A percentile compares a stretch with the other conserved stretches of the same genome.
Evolutionary conservation across 1,140 invertebrate genomes (phyloP).

Genomic region (Vollenhovia emeryi): DNA sequence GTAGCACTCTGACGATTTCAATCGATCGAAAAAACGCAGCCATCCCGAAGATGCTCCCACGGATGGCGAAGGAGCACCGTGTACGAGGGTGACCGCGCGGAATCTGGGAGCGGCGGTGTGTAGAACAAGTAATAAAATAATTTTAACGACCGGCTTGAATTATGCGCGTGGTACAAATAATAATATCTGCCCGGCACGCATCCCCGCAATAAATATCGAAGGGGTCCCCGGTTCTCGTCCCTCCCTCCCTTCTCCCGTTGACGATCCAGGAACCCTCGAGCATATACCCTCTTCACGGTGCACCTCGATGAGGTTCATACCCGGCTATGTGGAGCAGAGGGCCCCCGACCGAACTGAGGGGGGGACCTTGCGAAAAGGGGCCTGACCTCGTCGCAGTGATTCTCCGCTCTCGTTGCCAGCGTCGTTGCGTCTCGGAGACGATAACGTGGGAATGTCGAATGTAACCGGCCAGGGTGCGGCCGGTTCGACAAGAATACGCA

Average conservation of each 20-base stretch:
- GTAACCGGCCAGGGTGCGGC: too few species aligned
- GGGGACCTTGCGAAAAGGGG: slow-evolving; percentile 70
- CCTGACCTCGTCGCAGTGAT: slow-evolving; percentile 65
- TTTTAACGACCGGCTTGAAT: slow-evolving; percentile 84
- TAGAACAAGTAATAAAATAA: slow-evolving; percentile 84
- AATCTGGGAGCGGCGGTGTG: slow-evolving; percentile 74
- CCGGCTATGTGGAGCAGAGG: slow-evolving; percentile 78
- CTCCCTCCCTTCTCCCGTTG: slow-evolving; percentile 35
- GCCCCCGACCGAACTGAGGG: slow-evolving; percentile 43
- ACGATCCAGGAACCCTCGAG: slow-evolving; percentile 60
- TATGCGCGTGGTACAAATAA: slow-evolving; percentile 84
- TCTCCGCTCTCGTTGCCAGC: slow-evolving; percentile 56
- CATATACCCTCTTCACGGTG: slow-evolving; percentile 63
- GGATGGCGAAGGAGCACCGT: not conserved
- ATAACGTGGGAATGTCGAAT: slow-evolving; percentile 67
- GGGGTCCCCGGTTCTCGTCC: slow-evolving; percentile 43
- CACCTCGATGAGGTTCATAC: slow-evolving; percentile 65
- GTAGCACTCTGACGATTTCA: not conserved
- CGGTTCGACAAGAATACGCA: not conserved
- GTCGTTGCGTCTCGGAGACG: not conserved
- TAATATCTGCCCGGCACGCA: slow-evolving; percentile 82
- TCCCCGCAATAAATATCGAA: slow-evolving; percentile 83
- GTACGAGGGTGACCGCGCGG: slow-evolving; percentile 60
- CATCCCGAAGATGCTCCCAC: not conserved
- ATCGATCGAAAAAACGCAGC: slow-evolving; percentile 4